phyloP scores from a whole-genome alignment of 2,888 invertebrate species.

The Resseliella maxima region DNA sequence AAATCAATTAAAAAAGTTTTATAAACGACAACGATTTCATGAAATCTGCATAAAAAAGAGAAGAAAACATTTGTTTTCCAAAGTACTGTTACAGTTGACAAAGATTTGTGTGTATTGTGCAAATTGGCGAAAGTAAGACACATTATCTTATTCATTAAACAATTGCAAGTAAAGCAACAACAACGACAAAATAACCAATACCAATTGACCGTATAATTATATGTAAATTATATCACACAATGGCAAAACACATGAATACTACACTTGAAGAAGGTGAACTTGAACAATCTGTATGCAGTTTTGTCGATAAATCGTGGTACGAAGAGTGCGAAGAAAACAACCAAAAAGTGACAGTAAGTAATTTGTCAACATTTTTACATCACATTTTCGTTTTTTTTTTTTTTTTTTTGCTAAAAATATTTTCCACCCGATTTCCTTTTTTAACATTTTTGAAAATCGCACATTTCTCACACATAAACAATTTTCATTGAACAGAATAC shows the following conservation, averaged over 20 bases:
- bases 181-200: neutral
- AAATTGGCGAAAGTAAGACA: neutral
- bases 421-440: neutral
- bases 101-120: neutral
- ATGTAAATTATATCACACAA: slow-evolving; percentile 12
- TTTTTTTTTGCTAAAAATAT: neutral
- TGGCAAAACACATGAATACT: neutral
- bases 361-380: neutral
- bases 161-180: neutral
- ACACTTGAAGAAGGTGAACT: slow-evolving; percentile 49
- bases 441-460: neutral
- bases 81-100: neutral
- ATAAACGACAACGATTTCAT: slow-evolving; percentile 19
- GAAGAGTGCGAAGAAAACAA: slow-evolving; percentile 30
- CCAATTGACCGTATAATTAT: neutral
- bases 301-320: slow-evolving; percentile 52
- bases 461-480: neutral
- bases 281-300: neutral
- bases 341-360: slow-evolving; percentile 17
- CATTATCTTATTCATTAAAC: neutral
- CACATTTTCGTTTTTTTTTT: neutral
- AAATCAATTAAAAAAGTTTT: neutral
- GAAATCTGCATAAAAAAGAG: neutral
- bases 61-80: neutral
- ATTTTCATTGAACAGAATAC: neutral